Base-by-base conservation (phyloP, 2,888 invertebrate genomes). In the Eulithis prunata region DNA sequence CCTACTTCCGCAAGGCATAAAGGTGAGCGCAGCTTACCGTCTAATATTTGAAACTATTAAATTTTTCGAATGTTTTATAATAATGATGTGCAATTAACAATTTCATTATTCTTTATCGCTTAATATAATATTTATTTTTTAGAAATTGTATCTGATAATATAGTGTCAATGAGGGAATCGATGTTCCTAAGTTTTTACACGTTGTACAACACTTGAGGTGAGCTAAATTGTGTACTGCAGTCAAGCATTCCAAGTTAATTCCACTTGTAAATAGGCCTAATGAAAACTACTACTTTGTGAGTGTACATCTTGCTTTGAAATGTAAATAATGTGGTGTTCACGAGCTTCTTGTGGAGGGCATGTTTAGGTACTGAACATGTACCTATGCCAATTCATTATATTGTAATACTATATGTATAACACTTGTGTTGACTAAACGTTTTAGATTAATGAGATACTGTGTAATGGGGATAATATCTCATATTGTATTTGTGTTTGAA, bases 211-310 rank as follows among this genome's bases (percentile, higher is more conserved):
- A 85, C 82, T 85, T 83, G 77, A 77, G 80, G 82, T 86, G 81
- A 86, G 78, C 85, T 83, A 83, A 83, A 86, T 86, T 81, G 83
- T 87, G 84, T 87, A 86, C 81, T 82, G 81, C 84, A 86, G 89
- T 84, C 81, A 90, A 89, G 90, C 92, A 93, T 93, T 93, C 92
- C 92, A 93, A 88, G 84, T 87, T 80, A 87, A 91, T 92, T 92
- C 92, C 92, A 91, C 86, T 88, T 93, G 92, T 93, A 92, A 88
- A 92, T 93, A 92, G 91, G 92, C 91, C 92, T 91, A 90, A 89
- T 84, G 82, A 81, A 88, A 83, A 89, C 84, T 88, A 85, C 81
- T 83, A 87, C 85, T 88, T 80, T 83, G 78, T 86, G 78, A 84
- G 86, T 89, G 89, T 89, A 89, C 87, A 88, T 88, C 81, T 85